Percentiles rank a stretch among this genome's conserved stretches.
Conservation (phyloP, 1,140 invertebrate species). For the fruit fly (Drosophila melanogaster) region DNA sequence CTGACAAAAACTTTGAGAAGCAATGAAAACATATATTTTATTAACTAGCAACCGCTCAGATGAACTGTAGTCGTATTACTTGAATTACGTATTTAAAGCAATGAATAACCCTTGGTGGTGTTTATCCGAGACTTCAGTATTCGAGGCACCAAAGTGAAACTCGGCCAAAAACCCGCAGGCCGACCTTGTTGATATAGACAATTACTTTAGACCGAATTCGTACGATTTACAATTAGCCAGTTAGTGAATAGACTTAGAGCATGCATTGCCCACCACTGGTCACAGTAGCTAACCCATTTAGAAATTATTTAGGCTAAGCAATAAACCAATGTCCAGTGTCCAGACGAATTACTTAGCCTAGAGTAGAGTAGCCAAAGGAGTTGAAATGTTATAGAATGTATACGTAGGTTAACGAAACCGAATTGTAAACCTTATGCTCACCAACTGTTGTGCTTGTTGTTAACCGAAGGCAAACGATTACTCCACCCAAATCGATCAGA, state of each 20-base stretch:
- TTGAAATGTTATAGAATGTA: slow-evolving; percentile 50
- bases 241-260: slow-evolving; percentile 30
- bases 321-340: slow-evolving; percentile 68
- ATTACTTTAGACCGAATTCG: slow-evolving; percentile 58
- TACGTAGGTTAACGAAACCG: slow-evolving; percentile 29
- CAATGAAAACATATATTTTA: slow-evolving; percentile 33
- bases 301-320: slow-evolving; percentile 44
- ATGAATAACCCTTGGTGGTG: slow-evolving; percentile 11
- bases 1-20: slow-evolving; percentile 1
- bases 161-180: slow-evolving; percentile 29
- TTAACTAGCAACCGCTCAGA: slow-evolving; percentile 15
- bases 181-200: slow-evolving; percentile 58
- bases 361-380: slow-evolving; percentile 45
- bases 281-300: slow-evolving; percentile 40
- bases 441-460: slow-evolving; percentile 79
- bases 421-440: slow-evolving; percentile 83
- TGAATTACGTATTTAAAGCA: slow-evolving; percentile 31
- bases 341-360: slow-evolving; percentile 75
- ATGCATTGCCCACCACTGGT: slow-evolving; percentile 39
- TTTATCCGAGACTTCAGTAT: slow-evolving; percentile 52
- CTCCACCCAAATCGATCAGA: slow-evolving; percentile 35
- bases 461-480: slow-evolving; percentile 54
- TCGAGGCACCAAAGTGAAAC: slow-evolving; percentile 73
- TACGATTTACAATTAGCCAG: slow-evolving; percentile 42
- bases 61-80: slow-evolving; percentile 10